Base-by-base conservation (phyloP, 2,797 vertebrate species). In the Paratrypauchen microcephalus region DNA sequence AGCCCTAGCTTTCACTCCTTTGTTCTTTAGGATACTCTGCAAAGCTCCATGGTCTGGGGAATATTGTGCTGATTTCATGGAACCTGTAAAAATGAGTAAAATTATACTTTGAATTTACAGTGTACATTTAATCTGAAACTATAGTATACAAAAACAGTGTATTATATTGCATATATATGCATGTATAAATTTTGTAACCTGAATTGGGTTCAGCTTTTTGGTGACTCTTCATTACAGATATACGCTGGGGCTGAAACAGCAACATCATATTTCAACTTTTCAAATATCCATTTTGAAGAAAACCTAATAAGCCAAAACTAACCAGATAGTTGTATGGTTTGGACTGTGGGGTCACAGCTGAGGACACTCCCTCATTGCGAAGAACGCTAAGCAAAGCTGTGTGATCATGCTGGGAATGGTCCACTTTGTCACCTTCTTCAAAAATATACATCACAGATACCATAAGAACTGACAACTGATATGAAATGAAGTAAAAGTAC, bases 1-100 rank as follows among this genome's bases (percentile, higher is more conserved):
- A 76, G 82, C 83, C 48, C 23, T 75, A 26, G 60, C 76, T 66
- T 84, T 91, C 57, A 89, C 56, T 0, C 86, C 90, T 36, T 92
- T 83, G 1, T 87, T 92, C 70, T 78, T 83, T n/a, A 93, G 80
- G 75, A 93, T 93, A 62, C 87, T 90, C 47, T 74, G 66, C 47
- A 92, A 77, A 0, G 91, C 89, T 24, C 75, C 36, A 0, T 82
- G 28, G 62, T 93, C 91, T 1, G 90, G 91, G 12, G 87, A 87
- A 77, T 93, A 93, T 7, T 55, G 65, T 24, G 75, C 39, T 0
- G 70, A 48, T 66, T 77, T 88, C 19, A 78, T 57, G 73, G 63
- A 57, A 68, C 71, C 83, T 82, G 78, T 19, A 39, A 67, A 59
- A 13, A 73, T 6, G 8, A 59, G 24, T 3, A 73, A 39, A 78